Evolutionary conservation across 1,140 invertebrate genomes (phyloP).

Genomic region (Platyura marginata): DNA sequence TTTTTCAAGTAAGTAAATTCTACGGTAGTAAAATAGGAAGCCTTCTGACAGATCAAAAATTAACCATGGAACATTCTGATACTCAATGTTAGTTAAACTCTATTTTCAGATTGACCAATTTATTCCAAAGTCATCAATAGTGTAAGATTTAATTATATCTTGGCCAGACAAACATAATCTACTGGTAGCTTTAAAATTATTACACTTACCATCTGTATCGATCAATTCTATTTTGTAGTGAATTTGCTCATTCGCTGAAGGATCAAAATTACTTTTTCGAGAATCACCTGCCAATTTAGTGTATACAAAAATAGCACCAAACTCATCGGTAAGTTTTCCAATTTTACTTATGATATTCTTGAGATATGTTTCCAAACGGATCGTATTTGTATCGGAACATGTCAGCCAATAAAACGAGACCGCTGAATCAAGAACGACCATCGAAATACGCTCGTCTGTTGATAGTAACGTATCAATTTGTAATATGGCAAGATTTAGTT

Average conservation of each 20-base stretch:
- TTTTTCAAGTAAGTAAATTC: too few relatives aligned
- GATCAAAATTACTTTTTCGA: background rate
- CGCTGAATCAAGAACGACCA: background rate
- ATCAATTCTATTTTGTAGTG: background rate
- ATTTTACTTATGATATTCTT: background rate
- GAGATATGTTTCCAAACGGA: background rate
- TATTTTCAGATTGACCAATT: too few relatives aligned
- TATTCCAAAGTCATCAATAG: too few relatives aligned
- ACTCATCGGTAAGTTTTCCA: background rate
- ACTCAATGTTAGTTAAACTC: too few relatives aligned
- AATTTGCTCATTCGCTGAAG: background rate
- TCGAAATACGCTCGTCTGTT: background rate
- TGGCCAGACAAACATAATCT: too few relatives aligned
- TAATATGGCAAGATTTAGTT: background rate
- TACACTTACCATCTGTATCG: too few relatives aligned
- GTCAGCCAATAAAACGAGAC: background rate
- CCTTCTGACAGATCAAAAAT: too few relatives aligned
- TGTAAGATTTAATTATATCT: too few relatives aligned
- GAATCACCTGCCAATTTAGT: background rate
- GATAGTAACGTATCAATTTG: background rate
- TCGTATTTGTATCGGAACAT: background rate
- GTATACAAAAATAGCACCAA: background rate
- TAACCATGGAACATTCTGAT: too few relatives aligned
- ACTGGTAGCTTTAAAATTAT: too few relatives aligned
- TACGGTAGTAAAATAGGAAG: too few relatives aligned